phyloP scores from a whole-genome alignment of 2,888 invertebrate species.

The Labia minor region DNA sequence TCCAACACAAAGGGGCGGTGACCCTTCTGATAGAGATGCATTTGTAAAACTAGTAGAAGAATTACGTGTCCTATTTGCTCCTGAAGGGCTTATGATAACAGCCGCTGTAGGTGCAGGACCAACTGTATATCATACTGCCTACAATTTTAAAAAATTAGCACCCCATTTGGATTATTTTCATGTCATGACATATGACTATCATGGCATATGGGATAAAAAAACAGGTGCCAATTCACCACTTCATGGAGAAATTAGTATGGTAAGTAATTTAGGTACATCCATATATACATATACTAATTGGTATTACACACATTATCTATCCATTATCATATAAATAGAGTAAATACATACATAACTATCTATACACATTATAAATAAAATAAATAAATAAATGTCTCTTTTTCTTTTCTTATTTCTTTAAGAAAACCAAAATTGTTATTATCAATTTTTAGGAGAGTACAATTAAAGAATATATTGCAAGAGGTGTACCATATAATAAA shows the following conservation, averaged over 20 bases:
- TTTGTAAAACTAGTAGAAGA: conserved; percentile 70
- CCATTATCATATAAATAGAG: no score
- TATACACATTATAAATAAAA: no score
- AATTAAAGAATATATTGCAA: conserved; percentile 58
- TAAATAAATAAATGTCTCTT: background rate
- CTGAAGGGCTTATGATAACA: conserved; percentile 57
- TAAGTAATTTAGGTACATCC: no score
- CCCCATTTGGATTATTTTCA: conserved; percentile 48
- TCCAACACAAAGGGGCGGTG: conserved; percentile 63
- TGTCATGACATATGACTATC: conserved; percentile 84
- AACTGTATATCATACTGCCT: conserved; percentile 61
- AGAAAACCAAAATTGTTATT: no score
- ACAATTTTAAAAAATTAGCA: conserved; percentile 57
- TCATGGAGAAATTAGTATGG: conserved; percentile 52
- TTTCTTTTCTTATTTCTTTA: no score
- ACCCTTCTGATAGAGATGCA: conserved; percentile 60
- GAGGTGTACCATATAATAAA: conserved; percentile 65
- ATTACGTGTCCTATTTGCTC: conserved; percentile 56
- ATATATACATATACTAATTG: conserved; percentile 3
- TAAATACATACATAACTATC: no score
- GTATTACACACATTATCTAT: background rate
- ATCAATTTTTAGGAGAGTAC: conserved; percentile 59
- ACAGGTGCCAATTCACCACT: conserved; percentile 73
- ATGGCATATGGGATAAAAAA: conserved; percentile 67
- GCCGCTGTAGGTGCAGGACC: conserved; percentile 73